A percentile compares a stretch with the other conserved stretches of the same genome.
Evolutionary conservation across 1,140 invertebrate species (phyloP).

Genomic region (Aplysia californica): DNA sequence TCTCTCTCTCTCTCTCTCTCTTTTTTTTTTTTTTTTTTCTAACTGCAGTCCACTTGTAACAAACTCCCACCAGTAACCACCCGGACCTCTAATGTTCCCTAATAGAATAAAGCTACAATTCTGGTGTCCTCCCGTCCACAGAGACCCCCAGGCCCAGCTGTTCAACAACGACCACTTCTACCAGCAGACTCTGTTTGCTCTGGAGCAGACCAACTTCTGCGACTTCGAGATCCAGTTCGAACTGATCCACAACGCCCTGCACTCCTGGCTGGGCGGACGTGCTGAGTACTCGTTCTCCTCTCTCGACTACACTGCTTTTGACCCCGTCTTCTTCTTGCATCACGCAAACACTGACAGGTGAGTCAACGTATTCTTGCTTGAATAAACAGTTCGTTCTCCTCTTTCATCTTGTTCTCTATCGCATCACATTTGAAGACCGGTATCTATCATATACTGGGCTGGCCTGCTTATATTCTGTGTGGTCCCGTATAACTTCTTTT

Average conservation of each 20-base stretch:
- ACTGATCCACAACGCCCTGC: slow-evolving; percentile 34
- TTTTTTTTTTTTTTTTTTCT: no score
- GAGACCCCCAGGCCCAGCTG: slow-evolving; percentile 34
- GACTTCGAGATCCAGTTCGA: slow-evolving; percentile 36
- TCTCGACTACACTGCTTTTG: no score
- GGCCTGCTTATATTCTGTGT: not conserved
- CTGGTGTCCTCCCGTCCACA: not conserved
- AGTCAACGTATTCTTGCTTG: no score
- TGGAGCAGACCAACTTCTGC: slow-evolving; percentile 39
- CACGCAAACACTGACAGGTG: slow-evolving; percentile 34
- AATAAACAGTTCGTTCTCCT: not conserved
- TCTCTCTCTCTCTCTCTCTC: no score
- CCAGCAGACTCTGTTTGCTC: slow-evolving; percentile 29
- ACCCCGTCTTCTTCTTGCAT: slow-evolving; percentile 35
- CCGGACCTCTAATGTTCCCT: no score
- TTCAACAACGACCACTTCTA: slow-evolving; percentile 29
- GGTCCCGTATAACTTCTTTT: not conserved
- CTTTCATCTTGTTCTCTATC: not conserved
- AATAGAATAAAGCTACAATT: no score
- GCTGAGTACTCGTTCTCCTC: slow-evolving; percentile 30
- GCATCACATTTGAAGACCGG: no score
- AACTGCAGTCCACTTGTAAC: no score
- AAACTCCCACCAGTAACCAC: no score
- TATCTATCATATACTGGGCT: no score
- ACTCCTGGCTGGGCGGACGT: slow-evolving; percentile 34